Evolutionary conservation across 2,797 vertebrate genomes (phyloP).

Genomic region (Chaetodon trifasciatus): DNA sequence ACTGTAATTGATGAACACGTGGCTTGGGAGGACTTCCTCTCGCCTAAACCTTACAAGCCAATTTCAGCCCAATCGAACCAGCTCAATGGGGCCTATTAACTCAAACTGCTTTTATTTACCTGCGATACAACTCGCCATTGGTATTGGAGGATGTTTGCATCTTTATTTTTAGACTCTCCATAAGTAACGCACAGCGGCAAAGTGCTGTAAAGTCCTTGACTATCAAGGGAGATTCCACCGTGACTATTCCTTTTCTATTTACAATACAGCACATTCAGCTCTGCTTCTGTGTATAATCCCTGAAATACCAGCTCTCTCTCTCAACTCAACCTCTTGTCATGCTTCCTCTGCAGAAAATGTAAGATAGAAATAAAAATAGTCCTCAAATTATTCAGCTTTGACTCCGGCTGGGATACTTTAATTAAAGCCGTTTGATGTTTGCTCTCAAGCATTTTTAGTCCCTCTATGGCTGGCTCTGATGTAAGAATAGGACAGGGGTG

Average conservation of each 20-base stretch:
- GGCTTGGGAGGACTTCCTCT: conserved; percentile 61
- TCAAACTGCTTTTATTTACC: conserved; percentile 65
- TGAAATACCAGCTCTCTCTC: conserved; percentile 29
- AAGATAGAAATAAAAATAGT: conserved; percentile 42
- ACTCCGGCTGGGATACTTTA: conserved; percentile 43
- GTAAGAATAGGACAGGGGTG: conserved; percentile 52
- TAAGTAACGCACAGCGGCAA: conserved; percentile 20
- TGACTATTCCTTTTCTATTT: conserved; percentile 24
- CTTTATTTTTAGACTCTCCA: conserved; percentile 44
- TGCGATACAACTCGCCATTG: background rate
- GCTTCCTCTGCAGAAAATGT: conserved; percentile 46
- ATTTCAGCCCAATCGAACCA: conserved; percentile 70
- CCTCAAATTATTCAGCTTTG: conserved; percentile 41
- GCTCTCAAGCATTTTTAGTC: conserved; percentile 23
- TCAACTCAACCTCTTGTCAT: conserved; percentile 22
- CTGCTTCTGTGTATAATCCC: conserved; percentile 31
- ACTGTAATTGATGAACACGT: conserved; percentile 78
- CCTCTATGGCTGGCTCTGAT: conserved; percentile 16
- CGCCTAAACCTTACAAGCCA: conserved; percentile 51
- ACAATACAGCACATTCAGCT: conserved; percentile 41
- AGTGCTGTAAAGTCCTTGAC: conserved; percentile 28
- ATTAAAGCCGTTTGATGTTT: conserved; percentile 65
- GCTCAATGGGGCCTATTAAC: conserved; percentile 71
- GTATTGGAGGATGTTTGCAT: conserved; percentile 17
- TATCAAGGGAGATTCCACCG: conserved; percentile 11